Evolutionary conservation across 2,797 vertebrate species (phyloP).

Genomic region (Chaetophractus vellerosus): DNA sequence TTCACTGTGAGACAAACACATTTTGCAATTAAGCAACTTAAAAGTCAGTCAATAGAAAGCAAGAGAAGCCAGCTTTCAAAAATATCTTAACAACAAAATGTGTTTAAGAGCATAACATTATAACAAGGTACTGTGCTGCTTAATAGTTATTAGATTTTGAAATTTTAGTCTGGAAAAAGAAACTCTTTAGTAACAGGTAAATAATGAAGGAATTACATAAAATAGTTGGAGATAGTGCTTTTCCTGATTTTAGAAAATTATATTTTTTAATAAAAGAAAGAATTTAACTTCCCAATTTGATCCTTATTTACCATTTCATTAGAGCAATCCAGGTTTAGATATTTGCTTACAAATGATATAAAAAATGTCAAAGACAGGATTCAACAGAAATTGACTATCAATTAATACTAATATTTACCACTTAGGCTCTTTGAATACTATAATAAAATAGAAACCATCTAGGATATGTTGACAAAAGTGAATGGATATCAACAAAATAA

Average conservation of each 20-base stretch:
- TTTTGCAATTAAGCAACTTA: slow-evolving; percentile 65
- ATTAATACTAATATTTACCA: not conserved
- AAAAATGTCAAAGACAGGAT: slow-evolving; percentile 11
- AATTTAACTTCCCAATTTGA: not conserved
- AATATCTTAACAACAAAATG: slow-evolving; percentile 58
- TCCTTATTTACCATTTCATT: not conserved
- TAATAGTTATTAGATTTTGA: not conserved
- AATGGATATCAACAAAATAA: not conserved
- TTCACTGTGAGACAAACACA: slow-evolving; percentile 56
- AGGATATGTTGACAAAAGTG: not conserved
- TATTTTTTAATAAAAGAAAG: not conserved
- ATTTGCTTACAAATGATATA: slow-evolving; percentile 16
- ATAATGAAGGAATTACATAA: slow-evolving; percentile 11
- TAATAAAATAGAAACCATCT: not conserved
- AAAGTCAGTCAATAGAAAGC: slow-evolving; percentile 64
- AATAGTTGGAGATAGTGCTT: not conserved
- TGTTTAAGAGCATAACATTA: slow-evolving; percentile 51
- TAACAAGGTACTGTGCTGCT: not conserved
- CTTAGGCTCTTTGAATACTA: not conserved
- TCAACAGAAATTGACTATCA: not conserved
- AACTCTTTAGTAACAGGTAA: not conserved
- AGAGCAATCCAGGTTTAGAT: not conserved
- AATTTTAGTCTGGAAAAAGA: slow-evolving; percentile 49
- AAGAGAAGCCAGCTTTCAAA: slow-evolving; percentile 57
- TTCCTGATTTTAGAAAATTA: not conserved